These are phyloP conservation scores for Conus canariensis DNA, from an alignment of 2,888 invertebrate genomes.

Conservation along the genomic window DNA sequence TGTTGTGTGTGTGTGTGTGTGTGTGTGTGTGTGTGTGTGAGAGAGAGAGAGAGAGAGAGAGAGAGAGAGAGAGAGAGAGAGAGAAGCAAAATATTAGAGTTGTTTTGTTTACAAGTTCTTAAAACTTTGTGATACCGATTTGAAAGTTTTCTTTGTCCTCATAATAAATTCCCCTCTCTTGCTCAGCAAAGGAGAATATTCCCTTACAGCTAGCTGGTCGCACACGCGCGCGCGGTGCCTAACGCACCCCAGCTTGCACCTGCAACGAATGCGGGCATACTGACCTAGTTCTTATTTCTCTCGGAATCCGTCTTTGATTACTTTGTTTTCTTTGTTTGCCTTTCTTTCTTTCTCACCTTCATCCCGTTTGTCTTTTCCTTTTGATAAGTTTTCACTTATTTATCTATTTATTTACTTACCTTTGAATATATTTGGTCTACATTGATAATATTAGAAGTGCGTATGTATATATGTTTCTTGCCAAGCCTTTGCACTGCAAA, in stretches of 20 bases:
- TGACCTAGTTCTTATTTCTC: neutral
- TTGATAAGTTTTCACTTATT: neutral
- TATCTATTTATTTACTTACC: neutral
- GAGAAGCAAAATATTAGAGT: neutral
- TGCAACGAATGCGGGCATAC: too few relatives aligned
- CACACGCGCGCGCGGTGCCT: too few relatives aligned
- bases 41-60: neutral
- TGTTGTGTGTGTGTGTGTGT: constrained; percentile 1
- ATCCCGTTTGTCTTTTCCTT: constrained; percentile 12
- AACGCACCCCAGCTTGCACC: too few relatives aligned
- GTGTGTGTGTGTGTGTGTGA: neutral
- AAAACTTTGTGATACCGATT: too few relatives aligned
- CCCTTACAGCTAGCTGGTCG: too few relatives aligned
- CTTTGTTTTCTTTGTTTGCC: neutral
- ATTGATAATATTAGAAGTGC: neutral
- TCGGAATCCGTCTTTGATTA: neutral
- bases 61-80: neutral
- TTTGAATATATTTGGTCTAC: neutral
- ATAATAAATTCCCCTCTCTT: neutral
- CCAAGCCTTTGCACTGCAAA: too few relatives aligned
- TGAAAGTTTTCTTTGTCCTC: neutral
- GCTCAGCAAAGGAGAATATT: neutral
- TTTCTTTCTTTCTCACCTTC: constrained; percentile 22
- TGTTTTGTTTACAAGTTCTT: neutral
- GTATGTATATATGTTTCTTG: neutral